Evolutionary conservation across 2,888 invertebrate species (phyloP).

Genomic region (Drosophila rellima): DNA sequence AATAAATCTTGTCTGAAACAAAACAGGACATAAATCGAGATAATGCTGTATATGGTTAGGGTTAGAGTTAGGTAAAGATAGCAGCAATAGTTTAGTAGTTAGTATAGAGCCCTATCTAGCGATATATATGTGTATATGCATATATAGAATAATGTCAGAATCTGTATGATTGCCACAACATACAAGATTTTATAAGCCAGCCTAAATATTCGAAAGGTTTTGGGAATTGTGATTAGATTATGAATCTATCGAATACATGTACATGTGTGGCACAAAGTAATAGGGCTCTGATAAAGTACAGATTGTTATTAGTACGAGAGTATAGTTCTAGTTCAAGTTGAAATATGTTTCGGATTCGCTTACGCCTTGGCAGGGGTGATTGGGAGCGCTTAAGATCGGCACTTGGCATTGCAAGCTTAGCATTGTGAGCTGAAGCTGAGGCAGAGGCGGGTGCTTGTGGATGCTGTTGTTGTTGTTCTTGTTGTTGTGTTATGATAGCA

Average conservation of each 20-base stretch:
- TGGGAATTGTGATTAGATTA: neutral
- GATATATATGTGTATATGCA: neutral
- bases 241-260: conserved; percentile 1
- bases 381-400: conserved; percentile 85
- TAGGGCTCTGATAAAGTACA: neutral
- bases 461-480: conserved; percentile 18
- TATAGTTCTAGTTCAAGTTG: conserved; percentile 24
- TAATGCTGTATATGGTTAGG: conserved; percentile 4
- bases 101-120: conserved; percentile 28
- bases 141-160: neutral
- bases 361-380: conserved; percentile 86
- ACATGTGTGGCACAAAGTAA: neutral
- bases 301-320: conserved; percentile 17
- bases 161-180: conserved; percentile 3
- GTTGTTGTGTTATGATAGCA: conserved; percentile 34
- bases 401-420: conserved; percentile 75
- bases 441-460: conserved; percentile 57
- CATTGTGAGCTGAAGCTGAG: conserved; percentile 66
- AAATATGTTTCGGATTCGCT: conserved; percentile 59
- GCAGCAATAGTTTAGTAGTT: conserved; percentile 28
- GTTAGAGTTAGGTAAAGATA: conserved; percentile 5
- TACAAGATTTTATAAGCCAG: neutral
- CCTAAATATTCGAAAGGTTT: neutral
- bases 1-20: neutral
- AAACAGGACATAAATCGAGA: neutral